Percentiles rank a stretch among this genome's conserved stretches.
Conservation (phyloP, 2,888 invertebrate species). For the Argyra leucocephala region DNA sequence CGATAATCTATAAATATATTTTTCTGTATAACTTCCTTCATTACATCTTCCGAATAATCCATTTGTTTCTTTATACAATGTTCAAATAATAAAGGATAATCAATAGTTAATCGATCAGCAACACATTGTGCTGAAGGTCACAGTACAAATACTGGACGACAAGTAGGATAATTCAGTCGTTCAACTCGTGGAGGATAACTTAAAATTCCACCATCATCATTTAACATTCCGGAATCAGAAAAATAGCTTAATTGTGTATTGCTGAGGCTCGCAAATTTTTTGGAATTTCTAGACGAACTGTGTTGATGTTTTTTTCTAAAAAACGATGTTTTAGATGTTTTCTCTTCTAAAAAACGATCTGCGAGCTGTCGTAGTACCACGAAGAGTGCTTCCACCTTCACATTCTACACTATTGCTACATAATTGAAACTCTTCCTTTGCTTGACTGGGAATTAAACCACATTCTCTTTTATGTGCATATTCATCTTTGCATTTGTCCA, state of each 20-base stretch:
- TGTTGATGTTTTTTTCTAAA: conserved; percentile 82
- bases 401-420: conserved; percentile 60
- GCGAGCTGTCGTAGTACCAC: conserved; percentile 75
- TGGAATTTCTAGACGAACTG: conserved; percentile 72
- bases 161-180: conserved; percentile 74
- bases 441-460: conserved; percentile 94
- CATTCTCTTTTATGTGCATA: conserved; percentile 81
- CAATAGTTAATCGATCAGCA: conserved; percentile 79
- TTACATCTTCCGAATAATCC: conserved; percentile 61
- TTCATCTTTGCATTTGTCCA: conserved; percentile 79
- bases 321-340: no score
- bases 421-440: conserved; percentile 81
- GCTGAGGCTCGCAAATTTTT: conserved; percentile 86
- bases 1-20: conserved; percentile 77
- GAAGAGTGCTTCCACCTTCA: conserved; percentile 45
- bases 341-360: conserved; percentile 85
- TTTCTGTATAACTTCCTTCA: conserved; percentile 70
- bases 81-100: conserved; percentile 84
- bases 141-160: conserved; percentile 82
- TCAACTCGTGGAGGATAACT: conserved; percentile 90
- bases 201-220: conserved; percentile 67
- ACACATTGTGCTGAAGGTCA: conserved; percentile 88
- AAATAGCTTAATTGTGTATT: conserved; percentile 85
- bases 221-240: conserved; percentile 75
- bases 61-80: conserved; percentile 66